Evolutionary conservation across 2,113 vertebrate genomes (phyloP), one percentile per base, ranked within the genome.

Genomic region (Protomyctophum bolini): DNA sequence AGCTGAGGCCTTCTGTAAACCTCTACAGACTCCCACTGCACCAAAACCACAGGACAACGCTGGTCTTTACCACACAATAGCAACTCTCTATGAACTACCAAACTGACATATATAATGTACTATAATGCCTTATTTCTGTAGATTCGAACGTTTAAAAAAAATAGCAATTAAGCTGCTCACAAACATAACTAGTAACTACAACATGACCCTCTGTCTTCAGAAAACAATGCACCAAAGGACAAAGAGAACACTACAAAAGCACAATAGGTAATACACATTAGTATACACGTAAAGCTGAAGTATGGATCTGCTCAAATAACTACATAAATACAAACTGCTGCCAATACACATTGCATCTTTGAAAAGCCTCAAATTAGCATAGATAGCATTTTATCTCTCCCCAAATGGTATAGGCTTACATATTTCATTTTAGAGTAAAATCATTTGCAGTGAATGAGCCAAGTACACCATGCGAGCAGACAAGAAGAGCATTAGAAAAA

Each of bases 1-100:
- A 86, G 72, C 81, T 68, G 72, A 79, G 74, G 74, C 75, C 63
- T 71, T 61, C 54, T 73, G 61, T 76, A 33, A 81, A 41, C 0
- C 21, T 73, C 74, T 86, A 72, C 50, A 67, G 76, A 83, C 54
- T 72, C 68, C n/a, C 14, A 57, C 59, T 73, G 80, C 9, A 11
- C 15, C 72, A 79, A 70, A 82, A 77, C 59, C 63, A 69, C 73
- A 68, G 41, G 21, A 58, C 52, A 70, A 66, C 8, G 28, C 1
- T 33, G 63, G 41, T n/a, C 29, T 41, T 61, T 52, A 6, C 45
- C 21, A n/a, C 4, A 58, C 8, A 7, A 28, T 3, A 29, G 56
- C 15, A 7, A 28, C 15, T 63, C 3, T 48, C 52, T 72, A 41
- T 41, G 33, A 41, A 1, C 33, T 41, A 47, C 7, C 14, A 50